Conservation (phyloP, 2,888 invertebrate genomes). For the Tachystola acroxantha region DNA sequence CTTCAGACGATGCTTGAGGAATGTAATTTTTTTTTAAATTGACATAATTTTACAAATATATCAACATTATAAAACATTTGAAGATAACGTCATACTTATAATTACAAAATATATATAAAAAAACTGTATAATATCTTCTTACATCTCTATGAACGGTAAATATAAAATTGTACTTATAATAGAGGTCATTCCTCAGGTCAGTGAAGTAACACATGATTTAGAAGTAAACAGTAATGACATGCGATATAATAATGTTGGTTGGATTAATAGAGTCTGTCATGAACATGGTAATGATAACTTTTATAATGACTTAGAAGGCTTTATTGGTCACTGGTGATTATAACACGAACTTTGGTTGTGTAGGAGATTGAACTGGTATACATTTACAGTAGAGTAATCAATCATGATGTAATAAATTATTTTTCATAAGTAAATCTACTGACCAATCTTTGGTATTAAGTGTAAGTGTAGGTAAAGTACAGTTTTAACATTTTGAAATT, state of each 20-base stretch:
- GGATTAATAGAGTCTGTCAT: constrained; percentile 16
- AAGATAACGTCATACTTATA: background rate
- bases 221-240: constrained; percentile 33
- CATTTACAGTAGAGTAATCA: background rate
- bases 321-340: constrained; percentile 2
- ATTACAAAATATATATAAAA: no score
- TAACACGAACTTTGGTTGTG: background rate
- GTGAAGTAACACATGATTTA: constrained; percentile 27
- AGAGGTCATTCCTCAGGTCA: constrained; percentile 17
- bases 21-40: background rate
- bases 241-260: constrained; percentile 27
- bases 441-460: background rate
- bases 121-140: no score
- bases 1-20: background rate
- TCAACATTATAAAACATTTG: background rate
- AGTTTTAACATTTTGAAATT: no score
- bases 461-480: no score
- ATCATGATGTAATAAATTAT: background rate
- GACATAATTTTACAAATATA: background rate
- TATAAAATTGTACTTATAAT: constrained; percentile 3
- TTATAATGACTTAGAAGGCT: constrained; percentile 5
- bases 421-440: no score
- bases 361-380: background rate
- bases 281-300: constrained; percentile 2
- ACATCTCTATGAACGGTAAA: background rate